A percentile compares a stretch with the other conserved stretches of the same genome.
phyloP scores from a whole-genome alignment of 2,113 vertebrate species.

The Actenoides lindsayi region DNA sequence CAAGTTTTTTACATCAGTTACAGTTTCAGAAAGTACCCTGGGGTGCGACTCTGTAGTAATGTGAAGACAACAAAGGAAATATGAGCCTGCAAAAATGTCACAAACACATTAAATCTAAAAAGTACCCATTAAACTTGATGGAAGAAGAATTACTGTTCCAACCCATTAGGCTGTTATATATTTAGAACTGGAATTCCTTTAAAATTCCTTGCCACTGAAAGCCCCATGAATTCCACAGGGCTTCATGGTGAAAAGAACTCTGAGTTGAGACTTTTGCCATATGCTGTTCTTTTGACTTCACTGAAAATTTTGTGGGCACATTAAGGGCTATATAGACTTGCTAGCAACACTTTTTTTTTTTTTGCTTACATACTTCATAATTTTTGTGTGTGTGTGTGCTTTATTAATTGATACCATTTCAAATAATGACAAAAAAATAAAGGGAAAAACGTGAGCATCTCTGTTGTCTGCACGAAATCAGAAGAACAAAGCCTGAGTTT shows the following conservation, averaged over 20 bases:
- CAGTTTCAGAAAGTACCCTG: slow-evolving; percentile 65
- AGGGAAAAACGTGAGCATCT: background rate
- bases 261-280: background rate
- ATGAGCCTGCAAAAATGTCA: slow-evolving; percentile 31
- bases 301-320: background rate
- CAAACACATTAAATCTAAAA: slow-evolving; percentile 28
- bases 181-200: slow-evolving; percentile 22
- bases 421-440: background rate
- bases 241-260: background rate
- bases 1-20: slow-evolving; percentile 59
- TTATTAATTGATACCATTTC: background rate
- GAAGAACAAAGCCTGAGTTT: background rate
- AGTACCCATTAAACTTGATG: slow-evolving; percentile 33
- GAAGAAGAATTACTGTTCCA: slow-evolving; percentile 35
- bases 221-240: background rate
- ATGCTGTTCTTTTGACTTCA: background rate
- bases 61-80: slow-evolving; percentile 57
- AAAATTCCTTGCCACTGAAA: background rate
- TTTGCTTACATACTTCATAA: background rate
- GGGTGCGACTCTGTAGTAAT: slow-evolving; percentile 25
- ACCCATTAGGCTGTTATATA: background rate
- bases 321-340: background rate
- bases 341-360: background rate
- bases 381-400: background rate
- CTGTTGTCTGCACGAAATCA: background rate